A percentile compares a stretch with the other conserved stretches of the same genome.
Conservation (phyloP, 2,888 invertebrate genomes). For the Aporophyla lueneburgensis region DNA sequence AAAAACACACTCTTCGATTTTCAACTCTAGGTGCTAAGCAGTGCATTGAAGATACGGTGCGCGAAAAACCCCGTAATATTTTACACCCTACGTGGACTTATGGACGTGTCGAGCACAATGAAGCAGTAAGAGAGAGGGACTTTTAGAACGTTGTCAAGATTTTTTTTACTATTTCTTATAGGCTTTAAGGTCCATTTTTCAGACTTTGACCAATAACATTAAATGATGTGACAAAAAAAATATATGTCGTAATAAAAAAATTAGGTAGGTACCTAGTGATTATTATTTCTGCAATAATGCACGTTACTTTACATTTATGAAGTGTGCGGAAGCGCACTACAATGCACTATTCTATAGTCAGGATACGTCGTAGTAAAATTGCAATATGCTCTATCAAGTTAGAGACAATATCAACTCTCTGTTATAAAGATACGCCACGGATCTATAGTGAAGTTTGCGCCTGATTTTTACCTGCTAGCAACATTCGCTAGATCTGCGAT, state of each 20-base stretch:
- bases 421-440: not conserved
- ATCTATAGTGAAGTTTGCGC: not conserved
- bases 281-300: not conserved
- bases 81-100: too few relatives aligned
- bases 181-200: not conserved
- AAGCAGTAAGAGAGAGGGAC: not conserved
- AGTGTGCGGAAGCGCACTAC: not conserved
- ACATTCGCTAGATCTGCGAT: not conserved
- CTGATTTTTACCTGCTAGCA: not conserved
- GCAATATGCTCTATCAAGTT: not conserved
- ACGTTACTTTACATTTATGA: not conserved
- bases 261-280: not conserved
- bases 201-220: not conserved
- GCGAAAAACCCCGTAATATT: too few relatives aligned
- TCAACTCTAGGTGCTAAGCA: too few relatives aligned
- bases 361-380: not conserved
- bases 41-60: too few relatives aligned
- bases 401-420: not conserved
- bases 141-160: not conserved
- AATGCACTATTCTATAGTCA: not conserved
- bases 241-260: not conserved
- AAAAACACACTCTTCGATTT: too few relatives aligned
- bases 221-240: too few relatives aligned
- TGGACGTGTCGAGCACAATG: not conserved
- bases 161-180: not conserved